These are phyloP conservation scores for Hipposideros armiger DNA, from an alignment of 2,113 vertebrate species.

Conservation along the genomic window DNA sequence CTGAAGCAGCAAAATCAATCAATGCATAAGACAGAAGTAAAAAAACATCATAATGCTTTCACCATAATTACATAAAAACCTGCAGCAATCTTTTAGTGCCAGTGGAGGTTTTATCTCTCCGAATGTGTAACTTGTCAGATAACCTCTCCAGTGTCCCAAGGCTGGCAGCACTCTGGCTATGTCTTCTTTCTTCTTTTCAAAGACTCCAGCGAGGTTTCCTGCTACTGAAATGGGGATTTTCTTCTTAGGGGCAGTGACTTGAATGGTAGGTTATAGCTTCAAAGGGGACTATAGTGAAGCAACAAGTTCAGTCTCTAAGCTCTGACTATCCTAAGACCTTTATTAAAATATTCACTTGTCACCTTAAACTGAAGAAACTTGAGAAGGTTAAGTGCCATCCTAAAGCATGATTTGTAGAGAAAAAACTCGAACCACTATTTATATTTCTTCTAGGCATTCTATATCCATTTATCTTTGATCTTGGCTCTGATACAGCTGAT, in stretches of 20 bases:
- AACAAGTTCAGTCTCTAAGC: not conserved
- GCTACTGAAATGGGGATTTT: not conserved
- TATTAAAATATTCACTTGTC: slow-evolving; percentile 25
- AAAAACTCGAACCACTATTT: not conserved
- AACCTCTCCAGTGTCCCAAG: not conserved
- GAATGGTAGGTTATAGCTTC: not conserved
- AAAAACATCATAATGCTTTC: slow-evolving; percentile 19
- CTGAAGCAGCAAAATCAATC: slow-evolving; percentile 50
- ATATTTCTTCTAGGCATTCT: not conserved
- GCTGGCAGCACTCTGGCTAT: not conserved
- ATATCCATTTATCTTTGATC: not conserved
- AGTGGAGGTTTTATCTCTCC: not conserved
- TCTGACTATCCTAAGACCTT: not conserved
- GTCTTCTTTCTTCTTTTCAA: not conserved
- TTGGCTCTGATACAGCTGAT: not conserved
- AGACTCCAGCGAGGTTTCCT: not conserved
- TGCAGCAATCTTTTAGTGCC: slow-evolving; percentile 10
- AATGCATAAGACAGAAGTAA: not conserved
- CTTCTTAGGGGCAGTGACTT: not conserved
- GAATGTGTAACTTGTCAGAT: not conserved
- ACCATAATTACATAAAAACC: slow-evolving; percentile 52
- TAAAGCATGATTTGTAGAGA: not conserved
- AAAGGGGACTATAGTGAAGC: not conserved
- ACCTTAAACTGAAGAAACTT: slow-evolving; percentile 22
- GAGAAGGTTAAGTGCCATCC: not conserved